phyloP scores from a whole-genome alignment of 53 echinoderm and acorn worm genomes.

The Paracentrotus lividus region DNA sequence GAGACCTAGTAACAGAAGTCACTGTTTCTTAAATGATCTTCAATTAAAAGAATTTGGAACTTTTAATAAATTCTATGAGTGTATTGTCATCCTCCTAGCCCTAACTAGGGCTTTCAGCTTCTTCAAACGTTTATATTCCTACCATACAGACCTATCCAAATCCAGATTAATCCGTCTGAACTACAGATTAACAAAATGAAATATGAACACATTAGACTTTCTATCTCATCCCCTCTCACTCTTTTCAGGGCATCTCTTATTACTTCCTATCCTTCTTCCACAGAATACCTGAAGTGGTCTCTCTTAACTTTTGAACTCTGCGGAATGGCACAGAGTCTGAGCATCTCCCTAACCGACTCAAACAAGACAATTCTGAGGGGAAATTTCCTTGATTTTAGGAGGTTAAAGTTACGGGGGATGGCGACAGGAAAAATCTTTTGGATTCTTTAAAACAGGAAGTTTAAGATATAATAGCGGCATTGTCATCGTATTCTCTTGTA shows the following conservation, averaged over 20 bases:
- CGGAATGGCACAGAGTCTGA: slow-evolving; percentile 9
- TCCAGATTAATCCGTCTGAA: neutral
- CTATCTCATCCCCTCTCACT: no score
- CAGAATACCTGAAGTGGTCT: slow-evolving; percentile 54
- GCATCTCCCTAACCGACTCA: neutral
- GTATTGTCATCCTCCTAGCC: neutral
- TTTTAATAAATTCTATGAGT: neutral
- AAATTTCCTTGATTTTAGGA: neutral
- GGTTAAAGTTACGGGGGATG: slow-evolving; percentile 7
- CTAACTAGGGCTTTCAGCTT: neutral
- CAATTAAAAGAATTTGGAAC: neutral
- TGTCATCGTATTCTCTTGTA: neutral
- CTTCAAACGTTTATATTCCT: neutral
- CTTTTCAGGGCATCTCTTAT: slow-evolving; percentile 1
- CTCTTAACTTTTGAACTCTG: slow-evolving; percentile 57
- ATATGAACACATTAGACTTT: neutral
- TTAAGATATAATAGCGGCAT: slow-evolving; percentile 23
- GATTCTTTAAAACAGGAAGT: slow-evolving; percentile 49
- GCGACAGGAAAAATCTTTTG: slow-evolving; percentile 32
- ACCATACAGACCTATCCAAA: neutral
- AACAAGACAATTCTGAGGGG: neutral
- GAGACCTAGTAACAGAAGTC: no score
- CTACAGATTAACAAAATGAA: neutral
- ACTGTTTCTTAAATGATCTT: neutral
- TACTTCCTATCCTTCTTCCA: slow-evolving; percentile 14